phyloP scores from a whole-genome alignment of 1,140 invertebrate genomes.

The Drosophila bipectinata region DNA sequence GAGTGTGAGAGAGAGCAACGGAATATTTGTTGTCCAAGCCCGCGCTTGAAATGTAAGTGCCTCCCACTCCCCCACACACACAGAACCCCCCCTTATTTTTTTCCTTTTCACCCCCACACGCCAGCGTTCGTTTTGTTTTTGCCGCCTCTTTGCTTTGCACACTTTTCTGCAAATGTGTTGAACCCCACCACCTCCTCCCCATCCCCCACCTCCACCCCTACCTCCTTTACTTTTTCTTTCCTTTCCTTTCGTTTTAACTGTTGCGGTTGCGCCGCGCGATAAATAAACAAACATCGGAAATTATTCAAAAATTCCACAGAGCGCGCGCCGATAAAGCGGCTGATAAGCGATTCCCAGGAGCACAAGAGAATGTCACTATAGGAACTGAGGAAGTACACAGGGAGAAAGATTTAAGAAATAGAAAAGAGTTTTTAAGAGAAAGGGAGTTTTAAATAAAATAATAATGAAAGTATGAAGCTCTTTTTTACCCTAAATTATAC shows the following conservation, averaged over 20 bases:
- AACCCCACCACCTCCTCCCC: neutral
- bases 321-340: constrained; percentile 50
- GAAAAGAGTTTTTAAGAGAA: too few species aligned
- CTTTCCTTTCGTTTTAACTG: constrained; percentile 27
- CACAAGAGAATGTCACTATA: neutral
- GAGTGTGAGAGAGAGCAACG: constrained; percentile 32
- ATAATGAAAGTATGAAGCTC: too few species aligned
- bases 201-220: neutral
- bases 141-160: constrained; percentile 53
- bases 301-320: constrained; percentile 74
- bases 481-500: too few species aligned
- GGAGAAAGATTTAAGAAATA: neutral
- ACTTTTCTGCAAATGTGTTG: constrained; percentile 48
- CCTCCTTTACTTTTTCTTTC: neutral
- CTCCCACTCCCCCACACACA: constrained; percentile 4
- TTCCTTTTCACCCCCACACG: neutral
- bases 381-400: neutral
- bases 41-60: constrained; percentile 64
- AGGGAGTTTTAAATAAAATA: too few species aligned
- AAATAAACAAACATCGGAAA: constrained; percentile 74
- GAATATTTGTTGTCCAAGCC: constrained; percentile 61
- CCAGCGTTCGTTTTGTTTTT: constrained; percentile 67
- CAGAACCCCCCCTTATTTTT: neutral
- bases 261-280: constrained; percentile 43
- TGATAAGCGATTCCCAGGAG: constrained; percentile 58